These are phyloP conservation scores for Lithophane leautieri DNA, from an alignment of 2,888 invertebrate genomes.

Conservation along the genomic window DNA sequence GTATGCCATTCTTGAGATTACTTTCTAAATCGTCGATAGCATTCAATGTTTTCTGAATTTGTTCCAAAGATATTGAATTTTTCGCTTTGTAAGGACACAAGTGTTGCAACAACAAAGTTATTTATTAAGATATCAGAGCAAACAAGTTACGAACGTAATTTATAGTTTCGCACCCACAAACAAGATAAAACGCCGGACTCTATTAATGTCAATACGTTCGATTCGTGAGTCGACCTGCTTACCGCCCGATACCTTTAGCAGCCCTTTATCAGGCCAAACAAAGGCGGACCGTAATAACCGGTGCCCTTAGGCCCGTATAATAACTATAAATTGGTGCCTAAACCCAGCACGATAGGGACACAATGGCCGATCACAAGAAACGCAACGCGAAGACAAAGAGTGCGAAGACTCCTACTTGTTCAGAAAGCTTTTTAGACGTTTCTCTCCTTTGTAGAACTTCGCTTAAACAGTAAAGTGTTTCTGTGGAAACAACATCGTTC, in stretches of 20 bases:
- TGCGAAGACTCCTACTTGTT: conserved; percentile 69
- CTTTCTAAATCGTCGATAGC: too few species aligned
- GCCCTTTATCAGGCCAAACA: conserved; percentile 77
- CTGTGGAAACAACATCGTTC: conserved; percentile 74
- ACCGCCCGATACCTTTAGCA: conserved; percentile 67
- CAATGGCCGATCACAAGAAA: conserved; percentile 80
- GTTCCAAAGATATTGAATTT: not conserved
- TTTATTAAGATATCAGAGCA: conserved; percentile 28
- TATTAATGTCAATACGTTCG: conserved; percentile 51
- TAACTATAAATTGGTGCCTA: conserved; percentile 79
- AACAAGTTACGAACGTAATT: conserved; percentile 42
- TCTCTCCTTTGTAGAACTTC: conserved; percentile 77
- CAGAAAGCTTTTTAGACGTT: conserved; percentile 78
- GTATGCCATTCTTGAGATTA: not conserved
- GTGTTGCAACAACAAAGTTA: conserved; percentile 15
- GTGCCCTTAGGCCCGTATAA: conserved; percentile 75
- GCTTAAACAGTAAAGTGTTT: conserved; percentile 76
- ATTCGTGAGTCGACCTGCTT: conserved; percentile 46
- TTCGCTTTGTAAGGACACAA: conserved; percentile 4
- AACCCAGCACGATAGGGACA: conserved; percentile 75
- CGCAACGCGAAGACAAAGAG: conserved; percentile 77
- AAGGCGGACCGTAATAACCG: conserved; percentile 73
- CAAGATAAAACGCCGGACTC: conserved; percentile 52
- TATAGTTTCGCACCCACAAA: conserved; percentile 55
- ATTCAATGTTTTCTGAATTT: not conserved